phyloP scores from a whole-genome alignment of 2,797 vertebrate genomes.

The Trachurus trachurus region DNA sequence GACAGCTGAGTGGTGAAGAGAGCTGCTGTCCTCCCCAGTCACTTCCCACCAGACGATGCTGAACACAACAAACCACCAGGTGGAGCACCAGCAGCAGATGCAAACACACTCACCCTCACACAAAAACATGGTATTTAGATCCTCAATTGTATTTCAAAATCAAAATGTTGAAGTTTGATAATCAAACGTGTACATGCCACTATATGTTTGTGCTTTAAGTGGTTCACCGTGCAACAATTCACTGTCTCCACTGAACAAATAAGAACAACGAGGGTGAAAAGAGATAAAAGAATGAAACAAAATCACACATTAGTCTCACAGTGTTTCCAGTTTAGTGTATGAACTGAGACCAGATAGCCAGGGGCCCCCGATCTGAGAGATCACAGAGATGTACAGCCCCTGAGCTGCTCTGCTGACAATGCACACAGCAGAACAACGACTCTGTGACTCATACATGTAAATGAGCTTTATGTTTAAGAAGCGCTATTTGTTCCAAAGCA shows the following conservation, averaged over 20 bases:
- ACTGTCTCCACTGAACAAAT: slow-evolving; percentile 25
- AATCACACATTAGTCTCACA: slow-evolving; percentile 34
- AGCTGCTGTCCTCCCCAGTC: slow-evolving; percentile 11
- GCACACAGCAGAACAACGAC: slow-evolving; percentile 37
- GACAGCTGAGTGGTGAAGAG: no score
- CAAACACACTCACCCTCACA: slow-evolving; percentile 21
- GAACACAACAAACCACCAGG: slow-evolving; percentile 64
- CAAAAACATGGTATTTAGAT: not conserved
- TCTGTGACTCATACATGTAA: slow-evolving; percentile 70
- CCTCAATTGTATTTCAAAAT: slow-evolving; percentile 8
- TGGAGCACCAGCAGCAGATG: slow-evolving; percentile 65
- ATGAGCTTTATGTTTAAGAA: slow-evolving; percentile 67
- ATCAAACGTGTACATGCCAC: not conserved
- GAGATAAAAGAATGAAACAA: slow-evolving; percentile 10
- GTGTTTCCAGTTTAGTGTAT: slow-evolving; percentile 44
- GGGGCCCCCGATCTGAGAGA: slow-evolving; percentile 31
- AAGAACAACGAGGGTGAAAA: slow-evolving; percentile 26
- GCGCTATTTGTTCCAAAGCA: slow-evolving; percentile 52
- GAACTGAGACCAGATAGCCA: slow-evolving; percentile 40
- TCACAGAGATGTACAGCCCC: slow-evolving; percentile 53
- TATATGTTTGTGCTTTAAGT: slow-evolving; percentile 12
- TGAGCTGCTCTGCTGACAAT: slow-evolving; percentile 50
- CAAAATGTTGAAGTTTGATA: not conserved
- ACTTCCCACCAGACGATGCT: not conserved
- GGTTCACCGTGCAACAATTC: slow-evolving; percentile 7